Base-by-base conservation (phyloP, 2,113 vertebrate genomes). In the Zapornia atra region DNA sequence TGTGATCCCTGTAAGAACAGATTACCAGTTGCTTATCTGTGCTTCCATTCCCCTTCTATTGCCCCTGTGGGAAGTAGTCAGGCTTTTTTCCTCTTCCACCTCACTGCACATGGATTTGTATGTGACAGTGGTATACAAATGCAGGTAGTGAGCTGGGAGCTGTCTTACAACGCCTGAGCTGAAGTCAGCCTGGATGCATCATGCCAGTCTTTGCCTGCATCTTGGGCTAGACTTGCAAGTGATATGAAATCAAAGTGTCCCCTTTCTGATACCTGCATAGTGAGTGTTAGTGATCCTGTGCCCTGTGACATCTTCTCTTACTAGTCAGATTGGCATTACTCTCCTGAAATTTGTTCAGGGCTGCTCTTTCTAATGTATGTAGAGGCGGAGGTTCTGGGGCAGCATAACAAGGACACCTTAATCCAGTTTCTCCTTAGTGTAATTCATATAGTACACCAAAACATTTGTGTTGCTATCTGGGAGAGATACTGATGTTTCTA, bases 61-160 rank as follows among this genome's bases (percentile, higher is more conserved):
- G 12, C 10, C 19, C 26, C 10, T 60, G 0, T 48, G 33, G 18
- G 44, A 64, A 46, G 12, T 3, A 68, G 46, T 40, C 9, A 36
- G 21, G 53, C 15, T 40, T 68, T 76, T 71, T 51, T 22, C 76
- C 5, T 51, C 16, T 77, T 64, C 48, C 76, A n/a, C 51, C 28
- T 64, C 16, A 4, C 14, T 42, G 18, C 8, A 18, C 3, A 0
- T 77, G 36, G n/a, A 25, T 73, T 76, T 81, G 5, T 10, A 1
- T 18, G 25, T 56, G 44, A n/a, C 44, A 51, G 15, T 24, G 33
- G 8, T 36, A 29, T 34, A 33, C 9, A 56, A 10, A 44, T 5
- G 7, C 16, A 51, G 57, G 63, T 25, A 68, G 40, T 10, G 48
- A 72, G 31, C 59, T 89, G 69, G 53, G 48, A 44, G 56, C 34